A percentile compares a stretch with the other conserved stretches of the same genome.
Conservation (phyloP, 2,797 vertebrate genomes). For the Acanthis flammea region DNA sequence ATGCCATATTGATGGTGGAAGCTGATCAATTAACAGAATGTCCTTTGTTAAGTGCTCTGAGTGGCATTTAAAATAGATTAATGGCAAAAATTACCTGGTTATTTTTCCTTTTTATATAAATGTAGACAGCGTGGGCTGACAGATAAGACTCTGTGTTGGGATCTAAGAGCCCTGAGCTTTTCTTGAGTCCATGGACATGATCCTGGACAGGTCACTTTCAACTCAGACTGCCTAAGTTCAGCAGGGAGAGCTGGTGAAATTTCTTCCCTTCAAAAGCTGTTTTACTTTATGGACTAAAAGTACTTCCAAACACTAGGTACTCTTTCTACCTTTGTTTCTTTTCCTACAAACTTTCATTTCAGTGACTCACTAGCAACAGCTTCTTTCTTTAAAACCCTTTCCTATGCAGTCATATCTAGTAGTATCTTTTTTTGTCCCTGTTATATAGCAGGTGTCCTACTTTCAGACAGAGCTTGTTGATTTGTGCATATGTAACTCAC, state of each 20-base stretch:
- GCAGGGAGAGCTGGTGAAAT: not conserved
- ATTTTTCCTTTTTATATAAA: not conserved
- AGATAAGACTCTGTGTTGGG: not conserved
- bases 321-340: not conserved
- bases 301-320: not conserved
- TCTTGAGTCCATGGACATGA: not conserved
- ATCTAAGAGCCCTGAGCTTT: not conserved
- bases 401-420: not conserved
- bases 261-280: not conserved
- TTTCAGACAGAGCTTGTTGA: not conserved
- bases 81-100: not conserved
- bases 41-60: not conserved
- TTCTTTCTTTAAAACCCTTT: not conserved
- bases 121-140: not conserved
- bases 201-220: not conserved
- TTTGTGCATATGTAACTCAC: not conserved
- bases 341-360: not conserved
- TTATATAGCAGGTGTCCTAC: not conserved
- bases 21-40: not conserved
- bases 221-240: not conserved
- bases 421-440: not conserved
- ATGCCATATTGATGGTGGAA: not conserved
- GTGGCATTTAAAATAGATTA: not conserved
- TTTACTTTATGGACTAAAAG: not conserved
- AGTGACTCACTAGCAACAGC: not conserved